Evolutionary conservation across 2,113 vertebrate genomes (phyloP), one percentile per base, ranked within the genome.

Genomic region (Actenoides hombroni): DNA sequence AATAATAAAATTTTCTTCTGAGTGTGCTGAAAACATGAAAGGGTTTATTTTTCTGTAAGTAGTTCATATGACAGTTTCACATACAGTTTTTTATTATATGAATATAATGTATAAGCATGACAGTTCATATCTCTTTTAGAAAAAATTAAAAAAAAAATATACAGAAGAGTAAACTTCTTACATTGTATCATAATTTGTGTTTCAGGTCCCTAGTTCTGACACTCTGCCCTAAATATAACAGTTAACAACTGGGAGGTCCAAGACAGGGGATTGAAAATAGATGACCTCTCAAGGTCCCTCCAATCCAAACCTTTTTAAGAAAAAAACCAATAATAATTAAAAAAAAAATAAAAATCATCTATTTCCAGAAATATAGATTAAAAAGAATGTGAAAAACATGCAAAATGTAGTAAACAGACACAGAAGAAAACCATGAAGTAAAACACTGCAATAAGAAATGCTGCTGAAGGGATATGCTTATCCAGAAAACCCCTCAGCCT

Each of bases 241-340:
- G 13, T n/a, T 60, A 40, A 11, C 1, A 40, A 11, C 1, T 39
- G 25, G 25, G 18, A 44, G 11, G 4, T 60, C 11, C 23, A 44
- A 0, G 0, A 4, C 5, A 33, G 11, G 16, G 11, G 2, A 1
- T 3, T 73, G 26, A 35, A 67, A 56, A 13, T 19, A 73, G 14
- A n/a, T 61, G 19, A 56, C 26, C 26, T 54, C 19, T 82, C 54
- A 54, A 49, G 10, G 8, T 42, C 18, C 12, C 5, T 86, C 51
- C 25, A 69, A 40, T 9, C 4, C 2, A 87, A 76, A 39, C 1
- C 4, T 70, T 64, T 49, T 5, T 44, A 26, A 25, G 37, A 59
- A 51, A 82, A 87, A 21, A 40, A 24, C 18, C 20, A 31, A 21
- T 68, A 40, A 15, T 9, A 21, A 40, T 19, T 18, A 24, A 59